These are phyloP conservation scores for Neodiprion virginianus DNA, from an alignment of 1,140 invertebrate species.

Conservation along the genomic window DNA sequence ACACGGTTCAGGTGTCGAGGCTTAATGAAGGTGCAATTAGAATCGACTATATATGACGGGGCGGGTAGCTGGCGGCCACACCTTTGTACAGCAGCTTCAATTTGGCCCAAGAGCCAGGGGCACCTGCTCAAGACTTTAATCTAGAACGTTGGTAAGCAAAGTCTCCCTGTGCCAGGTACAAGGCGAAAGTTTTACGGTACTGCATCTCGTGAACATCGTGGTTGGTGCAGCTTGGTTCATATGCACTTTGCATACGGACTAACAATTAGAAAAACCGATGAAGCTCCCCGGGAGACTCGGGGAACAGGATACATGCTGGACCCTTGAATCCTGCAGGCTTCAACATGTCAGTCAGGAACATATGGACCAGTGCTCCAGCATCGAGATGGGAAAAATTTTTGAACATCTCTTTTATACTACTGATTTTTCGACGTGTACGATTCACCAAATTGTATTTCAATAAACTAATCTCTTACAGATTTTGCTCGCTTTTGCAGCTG, in stretches of 20 bases:
- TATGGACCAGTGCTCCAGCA: background rate
- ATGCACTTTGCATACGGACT: background rate
- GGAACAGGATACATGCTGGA: no score
- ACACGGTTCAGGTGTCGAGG: background rate
- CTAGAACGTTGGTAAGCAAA: background rate
- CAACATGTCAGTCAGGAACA: background rate
- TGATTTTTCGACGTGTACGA: background rate
- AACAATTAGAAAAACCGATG: background rate
- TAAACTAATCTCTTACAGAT: background rate
- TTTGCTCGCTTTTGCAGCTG: no score
- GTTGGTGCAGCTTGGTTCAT: background rate
- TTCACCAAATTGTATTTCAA: background rate
- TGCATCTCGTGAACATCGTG: background rate
- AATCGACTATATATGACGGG: background rate
- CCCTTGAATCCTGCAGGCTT: background rate
- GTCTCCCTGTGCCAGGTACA: background rate
- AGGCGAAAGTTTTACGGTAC: background rate
- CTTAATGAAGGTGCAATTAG: slow-evolving; percentile 1
- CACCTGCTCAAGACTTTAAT: background rate
- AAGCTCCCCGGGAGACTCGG: background rate
- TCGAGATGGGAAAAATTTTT: background rate
- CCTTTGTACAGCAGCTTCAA: no score
- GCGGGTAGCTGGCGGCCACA: no score
- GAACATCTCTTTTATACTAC: background rate
- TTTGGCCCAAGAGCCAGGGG: no score